Conservation (phyloP, 2,113 vertebrate species). For the Syngnathoides biaculeatus region DNA sequence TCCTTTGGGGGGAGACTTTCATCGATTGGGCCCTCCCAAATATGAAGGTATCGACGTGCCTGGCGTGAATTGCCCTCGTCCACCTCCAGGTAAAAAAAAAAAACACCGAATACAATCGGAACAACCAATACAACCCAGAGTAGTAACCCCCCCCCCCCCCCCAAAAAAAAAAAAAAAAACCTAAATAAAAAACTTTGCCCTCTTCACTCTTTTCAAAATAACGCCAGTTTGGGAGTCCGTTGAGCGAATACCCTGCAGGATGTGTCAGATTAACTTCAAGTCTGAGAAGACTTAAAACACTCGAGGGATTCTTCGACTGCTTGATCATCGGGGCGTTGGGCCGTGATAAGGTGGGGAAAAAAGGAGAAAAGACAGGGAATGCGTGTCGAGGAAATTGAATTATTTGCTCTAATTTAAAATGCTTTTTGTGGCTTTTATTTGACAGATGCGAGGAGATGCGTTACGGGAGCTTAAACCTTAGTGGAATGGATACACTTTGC, state of each 20-base stretch:
- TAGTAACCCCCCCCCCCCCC: slow-evolving; percentile 42
- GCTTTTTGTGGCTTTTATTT: slow-evolving; percentile 49
- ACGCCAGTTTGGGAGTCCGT: slow-evolving; percentile 58
- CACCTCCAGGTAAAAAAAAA: slow-evolving; percentile 34
- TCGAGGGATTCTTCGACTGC: slow-evolving; percentile 57
- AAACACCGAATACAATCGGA: slow-evolving; percentile 58
- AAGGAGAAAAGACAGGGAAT: slow-evolving; percentile 3
- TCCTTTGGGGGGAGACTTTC: slow-evolving; percentile 41
- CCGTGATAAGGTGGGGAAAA: slow-evolving; percentile 6
- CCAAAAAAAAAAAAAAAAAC: not conserved
- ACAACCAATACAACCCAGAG: slow-evolving; percentile 52
- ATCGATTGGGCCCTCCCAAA: slow-evolving; percentile 57
- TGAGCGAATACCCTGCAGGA: slow-evolving; percentile 63
- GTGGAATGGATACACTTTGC: slow-evolving; percentile 56
- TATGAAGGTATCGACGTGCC: slow-evolving; percentile 64
- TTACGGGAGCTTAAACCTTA: slow-evolving; percentile 63
- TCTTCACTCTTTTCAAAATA: slow-evolving; percentile 57
- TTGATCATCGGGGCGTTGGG: slow-evolving; percentile 58
- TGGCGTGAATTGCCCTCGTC: slow-evolving; percentile 62
- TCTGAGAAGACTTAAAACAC: slow-evolving; percentile 63
- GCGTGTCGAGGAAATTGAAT: slow-evolving; percentile 54
- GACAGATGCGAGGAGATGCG: slow-evolving; percentile 39
- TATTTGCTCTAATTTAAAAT: slow-evolving; percentile 61
- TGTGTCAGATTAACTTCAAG: slow-evolving; percentile 73
- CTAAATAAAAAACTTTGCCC: slow-evolving; percentile 51